Evolutionary conservation across 2,113 vertebrate genomes (phyloP).

Genomic region (Furnarius figulus): DNA sequence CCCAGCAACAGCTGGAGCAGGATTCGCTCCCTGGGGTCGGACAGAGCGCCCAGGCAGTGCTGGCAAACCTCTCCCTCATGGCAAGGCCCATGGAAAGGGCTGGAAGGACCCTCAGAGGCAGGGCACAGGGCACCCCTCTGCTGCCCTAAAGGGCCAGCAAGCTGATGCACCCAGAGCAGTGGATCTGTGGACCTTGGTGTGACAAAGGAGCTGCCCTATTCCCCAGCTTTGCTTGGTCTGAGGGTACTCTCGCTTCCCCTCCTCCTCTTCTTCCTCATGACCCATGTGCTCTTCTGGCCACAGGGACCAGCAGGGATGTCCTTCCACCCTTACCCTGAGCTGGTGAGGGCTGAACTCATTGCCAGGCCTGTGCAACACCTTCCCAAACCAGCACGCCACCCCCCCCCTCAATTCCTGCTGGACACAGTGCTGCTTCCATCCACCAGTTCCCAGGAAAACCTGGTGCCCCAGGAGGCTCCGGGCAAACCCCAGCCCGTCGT

Average conservation of each 20-base stretch:
- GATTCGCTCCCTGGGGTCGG: background rate
- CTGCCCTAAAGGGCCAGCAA: background rate
- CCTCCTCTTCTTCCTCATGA: background rate
- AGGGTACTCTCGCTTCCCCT: background rate
- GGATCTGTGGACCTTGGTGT: constrained; percentile 6
- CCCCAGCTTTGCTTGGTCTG: background rate
- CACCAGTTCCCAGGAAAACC: background rate
- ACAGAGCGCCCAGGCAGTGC: background rate
- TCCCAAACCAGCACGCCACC: background rate
- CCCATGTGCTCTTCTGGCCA: fast-evolving
- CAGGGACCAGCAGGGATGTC: background rate
- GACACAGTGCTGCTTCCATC: background rate
- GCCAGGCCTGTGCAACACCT: background rate
- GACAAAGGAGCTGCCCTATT: background rate
- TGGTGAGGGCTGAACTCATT: background rate
- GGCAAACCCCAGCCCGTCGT: background rate
- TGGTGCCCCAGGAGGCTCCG: background rate
- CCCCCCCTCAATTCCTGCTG: background rate
- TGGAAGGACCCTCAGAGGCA: constrained; percentile 4
- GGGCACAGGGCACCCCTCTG: background rate
- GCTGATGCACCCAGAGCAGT: constrained; percentile 3
- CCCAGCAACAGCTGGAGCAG: background rate
- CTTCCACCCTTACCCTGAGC: background rate
- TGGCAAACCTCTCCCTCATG: fast-evolving
- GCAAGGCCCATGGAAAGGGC: background rate